Conservation (phyloP, 2,888 invertebrate species). For the Lepidochrysops patricia region DNA sequence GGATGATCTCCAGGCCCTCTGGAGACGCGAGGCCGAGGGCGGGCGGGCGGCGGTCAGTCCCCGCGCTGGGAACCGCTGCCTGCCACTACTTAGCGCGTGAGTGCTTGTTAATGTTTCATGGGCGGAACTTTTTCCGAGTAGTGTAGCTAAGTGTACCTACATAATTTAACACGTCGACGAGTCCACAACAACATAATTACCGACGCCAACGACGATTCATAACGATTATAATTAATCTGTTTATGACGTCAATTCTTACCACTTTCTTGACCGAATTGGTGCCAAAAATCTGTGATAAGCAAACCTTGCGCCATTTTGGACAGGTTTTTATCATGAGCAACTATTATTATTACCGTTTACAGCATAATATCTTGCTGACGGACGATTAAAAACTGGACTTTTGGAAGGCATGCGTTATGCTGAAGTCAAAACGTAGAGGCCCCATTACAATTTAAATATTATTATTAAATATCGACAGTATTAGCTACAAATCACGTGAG, state of each 20-base stretch:
- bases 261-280: no score
- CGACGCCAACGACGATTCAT: conserved; percentile 66
- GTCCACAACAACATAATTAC: neutral
- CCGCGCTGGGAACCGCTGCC: conserved; percentile 71
- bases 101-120: conserved; percentile 75
- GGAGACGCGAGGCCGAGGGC: conserved; percentile 59
- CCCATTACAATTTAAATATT: no score
- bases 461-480: conserved; percentile 73
- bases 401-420: no score
- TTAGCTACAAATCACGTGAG: conserved; percentile 72
- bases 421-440: no score
- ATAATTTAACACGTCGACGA: conserved; percentile 67
- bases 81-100: conserved; percentile 73
- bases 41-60: conserved; percentile 64
- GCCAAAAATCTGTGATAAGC: no score
- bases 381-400: no score
- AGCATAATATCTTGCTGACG: no score
- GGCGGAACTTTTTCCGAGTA: conserved; percentile 71
- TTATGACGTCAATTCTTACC: no score
- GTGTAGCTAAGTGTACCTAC: conserved; percentile 68
- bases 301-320: no score
- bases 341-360: no score
- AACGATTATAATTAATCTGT: conserved; percentile 65
- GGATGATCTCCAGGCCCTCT: conserved; percentile 57
- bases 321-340: no score